phyloP scores from a whole-genome alignment of 1,140 invertebrate genomes.

The Cecropterus lyciades region DNA sequence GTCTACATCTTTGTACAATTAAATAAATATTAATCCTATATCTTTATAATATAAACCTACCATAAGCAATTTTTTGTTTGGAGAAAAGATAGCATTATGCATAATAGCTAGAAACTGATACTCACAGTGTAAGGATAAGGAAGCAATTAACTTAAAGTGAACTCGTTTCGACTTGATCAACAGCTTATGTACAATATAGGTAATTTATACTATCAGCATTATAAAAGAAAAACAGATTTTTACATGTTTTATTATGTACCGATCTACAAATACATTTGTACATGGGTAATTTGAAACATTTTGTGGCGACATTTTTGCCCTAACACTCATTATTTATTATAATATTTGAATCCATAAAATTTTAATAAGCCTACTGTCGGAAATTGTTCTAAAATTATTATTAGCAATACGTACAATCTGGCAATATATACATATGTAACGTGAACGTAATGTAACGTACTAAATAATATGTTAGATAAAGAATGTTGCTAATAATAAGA shows the following conservation, averaged over 20 bases:
- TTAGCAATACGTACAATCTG: conserved; percentile 8
- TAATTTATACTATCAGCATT: neutral
- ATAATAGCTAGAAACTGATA: too few species aligned
- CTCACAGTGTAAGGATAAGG: too few species aligned
- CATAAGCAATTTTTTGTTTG: too few species aligned
- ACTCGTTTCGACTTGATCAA: too few species aligned
- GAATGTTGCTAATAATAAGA: too few species aligned
- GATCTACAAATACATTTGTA: conserved; percentile 77
- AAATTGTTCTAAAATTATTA: conserved; percentile 18
- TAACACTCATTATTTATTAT: conserved; percentile 63
- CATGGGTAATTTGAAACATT: conserved; percentile 67
- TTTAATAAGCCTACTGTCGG: conserved; percentile 31
- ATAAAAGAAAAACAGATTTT: conserved; percentile 9
- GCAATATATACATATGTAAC: neutral
- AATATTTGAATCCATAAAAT: conserved; percentile 49
- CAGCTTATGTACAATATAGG: too few species aligned
- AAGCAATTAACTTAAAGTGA: too few species aligned
- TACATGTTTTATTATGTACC: conserved; percentile 61
- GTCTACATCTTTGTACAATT: too few species aligned
- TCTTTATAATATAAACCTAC: too few species aligned
- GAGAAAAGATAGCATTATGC: too few species aligned
- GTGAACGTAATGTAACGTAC: neutral
- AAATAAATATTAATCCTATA: too few species aligned
- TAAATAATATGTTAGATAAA: too few species aligned
- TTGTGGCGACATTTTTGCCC: conserved; percentile 57